Conservation (phyloP, 2,113 vertebrate genomes). For the Corythornis madagascariensis region DNA sequence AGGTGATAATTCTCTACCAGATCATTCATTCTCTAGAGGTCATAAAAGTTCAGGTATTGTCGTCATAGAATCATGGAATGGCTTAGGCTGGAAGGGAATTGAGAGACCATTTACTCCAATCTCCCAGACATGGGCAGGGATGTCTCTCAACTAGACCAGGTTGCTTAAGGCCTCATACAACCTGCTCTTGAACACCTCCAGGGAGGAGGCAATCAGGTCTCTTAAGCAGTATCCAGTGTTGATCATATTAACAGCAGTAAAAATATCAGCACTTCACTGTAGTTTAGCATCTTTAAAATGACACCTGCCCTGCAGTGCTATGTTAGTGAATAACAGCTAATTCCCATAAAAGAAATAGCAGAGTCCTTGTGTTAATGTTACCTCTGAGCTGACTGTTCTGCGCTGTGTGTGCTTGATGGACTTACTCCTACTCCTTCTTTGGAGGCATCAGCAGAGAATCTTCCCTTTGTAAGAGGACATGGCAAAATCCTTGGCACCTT, state of each 20-base stretch:
- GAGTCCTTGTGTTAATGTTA: neutral
- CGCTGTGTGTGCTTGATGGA: accelerated
- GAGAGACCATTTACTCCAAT: too few relatives aligned
- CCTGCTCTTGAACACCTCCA: too few relatives aligned
- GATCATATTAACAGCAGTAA: neutral
- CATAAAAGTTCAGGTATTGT: neutral
- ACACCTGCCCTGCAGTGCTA: neutral
- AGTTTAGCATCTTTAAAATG: neutral
- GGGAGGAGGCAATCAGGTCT: neutral
- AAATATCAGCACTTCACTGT: neutral
- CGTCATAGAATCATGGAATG: neutral
- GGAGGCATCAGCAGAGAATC: neutral
- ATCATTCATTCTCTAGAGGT: neutral
- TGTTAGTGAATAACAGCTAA: neutral
- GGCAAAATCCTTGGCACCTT: neutral
- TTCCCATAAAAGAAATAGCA: neutral
- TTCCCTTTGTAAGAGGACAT: neutral
- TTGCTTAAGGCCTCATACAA: too few relatives aligned
- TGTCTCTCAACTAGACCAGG: too few relatives aligned
- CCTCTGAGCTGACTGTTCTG: neutral
- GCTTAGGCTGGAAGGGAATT: too few relatives aligned
- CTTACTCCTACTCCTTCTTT: neutral
- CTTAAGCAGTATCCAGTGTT: neutral
- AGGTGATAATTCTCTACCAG: neutral
- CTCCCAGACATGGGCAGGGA: too few relatives aligned